Base-by-base conservation (phyloP, 2,113 vertebrate genomes). In the Caranx melampygus region DNA sequence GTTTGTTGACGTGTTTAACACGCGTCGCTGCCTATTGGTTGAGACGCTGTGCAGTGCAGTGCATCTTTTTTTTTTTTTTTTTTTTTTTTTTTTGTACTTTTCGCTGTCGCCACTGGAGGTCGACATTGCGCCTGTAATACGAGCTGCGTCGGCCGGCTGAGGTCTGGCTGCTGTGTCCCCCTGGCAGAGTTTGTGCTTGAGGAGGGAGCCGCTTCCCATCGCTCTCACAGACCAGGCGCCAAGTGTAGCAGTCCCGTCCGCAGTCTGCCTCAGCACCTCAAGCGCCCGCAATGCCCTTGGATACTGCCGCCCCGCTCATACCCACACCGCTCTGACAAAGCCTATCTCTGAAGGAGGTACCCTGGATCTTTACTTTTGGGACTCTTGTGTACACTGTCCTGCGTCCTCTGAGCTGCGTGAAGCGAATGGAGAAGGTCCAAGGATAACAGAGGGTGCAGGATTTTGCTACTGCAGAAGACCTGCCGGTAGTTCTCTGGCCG, bases 241-340 rank as follows among this genome's bases (percentile, higher is more conserved):
- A 92, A 93, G 91, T 91, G 89, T 60, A 73, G 89, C 93, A 87
- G 91, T 93, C 81, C 88, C 35, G 88, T 92, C 87, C 82, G 85
- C 92, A 93, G 90, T 93, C 90, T 90, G 91, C 87, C 89, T 92
- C 93, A 88, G 92, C 90, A 93, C 93, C 89, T 90, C 83, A 73
- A 54, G 87, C 78, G 86, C 81, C 89, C 89, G 90, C 88, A 78
- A 92, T 95, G 93, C 83, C 93, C 91, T 92, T 90, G 92, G 92
- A 93, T 79, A 81, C 86, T 35, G 66, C 79, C 60, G 85, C 79
- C 65, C 66, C 77, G 72, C 77, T 82, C 79, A 59, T 60, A 47
- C 64, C 63, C 79, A 60, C 49, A 52, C 15, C 72, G 70, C 69
- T 75, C 68, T 88, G 77, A 84, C 61, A 35, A 31, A 16, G 77